Base-by-base conservation (phyloP, 2,888 invertebrate genomes). In the Frankliniella intonsa region DNA sequence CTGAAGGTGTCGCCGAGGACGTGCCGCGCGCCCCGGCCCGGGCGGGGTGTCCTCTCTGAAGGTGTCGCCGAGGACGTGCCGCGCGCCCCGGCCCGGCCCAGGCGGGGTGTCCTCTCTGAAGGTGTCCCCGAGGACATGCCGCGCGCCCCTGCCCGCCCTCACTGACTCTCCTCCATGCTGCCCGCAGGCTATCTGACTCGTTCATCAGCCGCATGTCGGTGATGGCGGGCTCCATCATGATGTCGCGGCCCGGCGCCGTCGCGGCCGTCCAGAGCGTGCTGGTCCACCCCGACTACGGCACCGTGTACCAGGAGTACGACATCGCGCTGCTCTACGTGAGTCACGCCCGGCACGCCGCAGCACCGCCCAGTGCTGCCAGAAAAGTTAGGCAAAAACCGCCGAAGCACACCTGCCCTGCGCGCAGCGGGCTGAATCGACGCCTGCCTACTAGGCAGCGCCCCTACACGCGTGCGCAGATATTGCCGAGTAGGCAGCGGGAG, bases 251-350 rank as follows among this genome's bases (percentile, higher is more conserved):
- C 69, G 69, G 69, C 25, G n/a, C 25, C 69, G 8, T 10, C 22
- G 25, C 22, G 22, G 22, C 12, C 69, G 69, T 76, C 25, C 22
- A 76, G 69, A 12, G 25, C 11, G 25, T 25, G 69, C 22, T 76
- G 25, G 69, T 76, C 22, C 69, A 76, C 69, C 69, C 69, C 9
- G 69, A 76, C 69, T 76, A 25, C 69, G 69, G 69, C 69, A 11
- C 69, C 69, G 69, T 76, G 22, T 76, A 76, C 69, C 22, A 76
- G 22, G 69, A 76, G 22, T 76, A 76, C 69, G 69, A 76, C 69
- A 76, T 76, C 69, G 69, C 69, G 22, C 69, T 76, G 69, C 69
- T 76, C n/a, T 25, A 25, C 69, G 69, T 76, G 12, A 76, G 69
- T 25, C 11, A 11, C n/a, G 3, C 11, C 0, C 19, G 22, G 69